Conservation (phyloP, 2,113 vertebrate species). For the Coptodon rendalli region DNA sequence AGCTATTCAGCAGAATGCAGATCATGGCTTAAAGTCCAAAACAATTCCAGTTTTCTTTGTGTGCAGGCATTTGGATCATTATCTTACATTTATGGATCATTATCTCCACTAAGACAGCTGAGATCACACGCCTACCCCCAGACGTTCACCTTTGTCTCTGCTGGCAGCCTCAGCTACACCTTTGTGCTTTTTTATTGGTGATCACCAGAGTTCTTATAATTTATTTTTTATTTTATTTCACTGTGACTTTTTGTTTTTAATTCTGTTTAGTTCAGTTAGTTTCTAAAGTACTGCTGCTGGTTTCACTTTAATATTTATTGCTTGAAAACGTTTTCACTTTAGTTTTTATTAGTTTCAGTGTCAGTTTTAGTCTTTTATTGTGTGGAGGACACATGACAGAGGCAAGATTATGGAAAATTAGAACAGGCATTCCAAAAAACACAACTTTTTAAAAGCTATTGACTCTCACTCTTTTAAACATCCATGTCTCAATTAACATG, state of each 20-base stretch:
- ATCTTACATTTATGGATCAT: not conserved
- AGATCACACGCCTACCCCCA: not conserved
- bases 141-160: not conserved
- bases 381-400: accelerated
- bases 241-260: not conserved
- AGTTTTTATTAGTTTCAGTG: not conserved
- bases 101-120: not conserved
- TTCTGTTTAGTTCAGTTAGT: not conserved
- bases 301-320: not conserved
- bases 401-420: not conserved
- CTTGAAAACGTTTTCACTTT: not conserved
- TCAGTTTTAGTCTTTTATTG: not conserved
- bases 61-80: not conserved
- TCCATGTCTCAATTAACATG: not conserved
- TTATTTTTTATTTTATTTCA: not conserved
- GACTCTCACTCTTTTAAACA: not conserved
- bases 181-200: not conserved
- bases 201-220: not conserved
- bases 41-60: not conserved
- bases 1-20: not conserved
- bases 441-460: not conserved
- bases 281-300: accelerated
- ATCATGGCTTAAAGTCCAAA: not conserved
- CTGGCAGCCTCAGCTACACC: not conserved
- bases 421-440: not conserved